These are phyloP conservation scores for Pollenia angustigena DNA, from an alignment of 2,888 invertebrate species.

Conservation along the genomic window DNA sequence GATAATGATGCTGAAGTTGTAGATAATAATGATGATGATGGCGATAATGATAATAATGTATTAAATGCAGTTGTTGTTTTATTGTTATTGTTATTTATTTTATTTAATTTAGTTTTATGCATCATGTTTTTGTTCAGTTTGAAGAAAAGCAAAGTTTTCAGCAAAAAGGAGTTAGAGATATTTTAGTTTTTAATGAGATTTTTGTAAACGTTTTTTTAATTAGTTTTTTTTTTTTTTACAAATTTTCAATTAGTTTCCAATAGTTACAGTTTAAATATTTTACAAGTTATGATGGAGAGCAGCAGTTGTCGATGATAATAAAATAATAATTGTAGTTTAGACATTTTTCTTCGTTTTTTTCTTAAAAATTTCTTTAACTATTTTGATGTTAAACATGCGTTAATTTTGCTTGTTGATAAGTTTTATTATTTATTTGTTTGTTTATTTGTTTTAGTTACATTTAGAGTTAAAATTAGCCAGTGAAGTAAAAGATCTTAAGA, in stretches of 20 bases:
- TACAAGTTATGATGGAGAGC: slow-evolving; percentile 40
- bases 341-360: slow-evolving; percentile 41
- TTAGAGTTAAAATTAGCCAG: slow-evolving; percentile 25
- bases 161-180: slow-evolving; percentile 48
- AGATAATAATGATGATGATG: slow-evolving; percentile 68
- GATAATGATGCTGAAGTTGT: slow-evolving; percentile 68
- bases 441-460: slow-evolving; percentile 28
- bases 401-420: background rate
- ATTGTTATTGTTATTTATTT: slow-evolving; percentile 56
- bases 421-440: slow-evolving; percentile 11
- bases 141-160: slow-evolving; percentile 34
- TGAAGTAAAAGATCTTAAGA: slow-evolving; percentile 3
- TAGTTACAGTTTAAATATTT: slow-evolving; percentile 48
- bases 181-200: background rate
- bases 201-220: slow-evolving; percentile 1
- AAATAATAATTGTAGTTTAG: slow-evolving; percentile 61
- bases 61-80: slow-evolving; percentile 76
- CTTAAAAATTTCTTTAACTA: slow-evolving; percentile 1
- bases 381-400: slow-evolving; percentile 37
- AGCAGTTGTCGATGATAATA: slow-evolving; percentile 50
- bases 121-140: slow-evolving; percentile 57
- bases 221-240: slow-evolving; percentile 27
- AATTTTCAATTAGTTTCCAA: slow-evolving; percentile 15
- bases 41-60: slow-evolving; percentile 72
- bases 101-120: slow-evolving; percentile 70